Conservation (phyloP, 2,797 vertebrate genomes). For the Pipistrellus nathusii region DNA sequence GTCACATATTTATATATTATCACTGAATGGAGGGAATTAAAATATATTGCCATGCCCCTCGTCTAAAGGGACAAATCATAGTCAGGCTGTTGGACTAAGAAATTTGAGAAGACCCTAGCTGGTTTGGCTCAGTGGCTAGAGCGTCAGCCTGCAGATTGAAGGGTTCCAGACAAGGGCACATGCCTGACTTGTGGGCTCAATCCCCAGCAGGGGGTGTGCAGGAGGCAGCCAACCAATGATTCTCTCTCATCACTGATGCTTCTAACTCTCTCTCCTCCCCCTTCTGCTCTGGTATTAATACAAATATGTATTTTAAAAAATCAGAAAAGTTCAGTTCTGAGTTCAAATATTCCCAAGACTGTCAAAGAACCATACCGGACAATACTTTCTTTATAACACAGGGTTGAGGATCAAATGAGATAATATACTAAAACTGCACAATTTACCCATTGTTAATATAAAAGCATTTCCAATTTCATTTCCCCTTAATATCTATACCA, state of each 20-base stretch:
- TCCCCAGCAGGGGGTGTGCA: no score
- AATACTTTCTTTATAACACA: background rate
- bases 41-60: background rate
- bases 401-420: background rate
- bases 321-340: background rate
- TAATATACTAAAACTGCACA: background rate
- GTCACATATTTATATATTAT: background rate
- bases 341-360: background rate
- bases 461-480: slow-evolving; percentile 1
- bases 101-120: no score
- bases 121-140: no score
- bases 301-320: background rate
- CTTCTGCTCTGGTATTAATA: no score
- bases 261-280: no score
- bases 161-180: no score
- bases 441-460: background rate
- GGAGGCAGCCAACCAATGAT: no score
- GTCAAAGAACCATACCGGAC: background rate
- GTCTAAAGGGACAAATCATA: slow-evolving; percentile 3
- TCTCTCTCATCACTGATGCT: no score
- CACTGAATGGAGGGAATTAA: background rate
- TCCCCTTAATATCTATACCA: slow-evolving; percentile 24
- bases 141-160: no score
- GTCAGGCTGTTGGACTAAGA: background rate
- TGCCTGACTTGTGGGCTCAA: no score